Percentiles rank a stretch among this genome's conserved stretches.
phyloP scores from a whole-genome alignment of 2,113 vertebrate species.

The Cichladusa arquata region DNA sequence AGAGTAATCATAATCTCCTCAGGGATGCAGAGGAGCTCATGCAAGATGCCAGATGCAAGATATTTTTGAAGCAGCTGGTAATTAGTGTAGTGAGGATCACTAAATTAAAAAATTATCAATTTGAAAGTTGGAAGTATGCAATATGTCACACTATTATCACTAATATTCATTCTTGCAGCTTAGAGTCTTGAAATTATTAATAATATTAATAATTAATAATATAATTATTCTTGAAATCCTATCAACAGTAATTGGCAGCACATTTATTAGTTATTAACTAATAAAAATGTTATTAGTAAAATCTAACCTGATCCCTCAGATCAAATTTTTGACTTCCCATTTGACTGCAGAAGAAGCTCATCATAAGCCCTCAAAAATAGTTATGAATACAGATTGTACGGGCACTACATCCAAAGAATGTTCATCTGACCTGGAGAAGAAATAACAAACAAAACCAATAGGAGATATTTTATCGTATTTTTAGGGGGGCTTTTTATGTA shows the following conservation, averaged over 20 bases:
- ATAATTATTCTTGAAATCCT: too few species aligned
- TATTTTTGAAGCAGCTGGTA: background rate
- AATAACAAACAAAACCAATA: background rate
- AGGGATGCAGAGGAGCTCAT: background rate
- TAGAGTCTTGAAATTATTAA: background rate
- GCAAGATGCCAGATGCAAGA: background rate
- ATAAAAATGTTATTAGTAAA: background rate
- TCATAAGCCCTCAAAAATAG: background rate
- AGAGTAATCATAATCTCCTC: background rate
- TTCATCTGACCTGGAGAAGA: background rate
- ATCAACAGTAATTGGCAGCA: background rate
- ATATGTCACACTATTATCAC: background rate
- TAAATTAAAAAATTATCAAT: background rate
- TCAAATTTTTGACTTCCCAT: background rate
- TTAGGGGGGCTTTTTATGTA: background rate
- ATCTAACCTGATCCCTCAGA: background rate
- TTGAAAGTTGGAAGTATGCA: background rate
- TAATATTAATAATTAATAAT: too few species aligned
- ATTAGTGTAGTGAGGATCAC: background rate
- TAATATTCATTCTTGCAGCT: background rate
- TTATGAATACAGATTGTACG: background rate
- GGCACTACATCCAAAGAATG: background rate
- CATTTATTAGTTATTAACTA: background rate
- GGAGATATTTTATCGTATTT: background rate
- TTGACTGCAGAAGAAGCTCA: background rate